Evolutionary conservation across 2,797 vertebrate species (phyloP), one percentile per base, ranked within the genome.

Genomic region (Gymnoscopelus braueri): DNA sequence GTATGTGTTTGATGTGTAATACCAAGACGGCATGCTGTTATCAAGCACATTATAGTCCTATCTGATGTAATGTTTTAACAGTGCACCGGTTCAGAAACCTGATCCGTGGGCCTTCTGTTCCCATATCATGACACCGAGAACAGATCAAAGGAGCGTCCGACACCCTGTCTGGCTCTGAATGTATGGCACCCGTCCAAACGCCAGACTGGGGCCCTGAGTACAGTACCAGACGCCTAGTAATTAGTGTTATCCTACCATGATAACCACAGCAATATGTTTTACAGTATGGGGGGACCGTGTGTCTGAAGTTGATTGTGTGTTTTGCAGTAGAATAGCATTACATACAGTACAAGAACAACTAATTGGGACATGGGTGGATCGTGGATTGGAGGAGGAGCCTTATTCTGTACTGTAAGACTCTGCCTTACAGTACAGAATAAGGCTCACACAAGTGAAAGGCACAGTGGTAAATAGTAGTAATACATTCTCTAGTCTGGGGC

Each of bases 181-280:
- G n/a, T 51, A 51, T 63, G 77, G 78, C 69, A 68, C n/a, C 67
- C 6, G 7, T 63, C 67, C 71, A 77, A 63, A 65, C 59, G 7
- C 67, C 62, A 76, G 71, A 50, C 62, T 19, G 50, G 24, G 63
- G 63, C 50, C 50, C 44, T 66, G 47, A 51, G 69, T 70, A 64
- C 50, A 60, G 59, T 56, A 71, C 66, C 65, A 68, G 69, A 68
- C n/a, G 2, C 15, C 7, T 59, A 48, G 67, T 88, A 75, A 87
- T 87, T 75, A 73, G 82, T 78, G 77, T 78, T 77, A 62, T 74
- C 75, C 70, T 69, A 60, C 78, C 81, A 76, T 80, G 77, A 85
- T 76, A 78, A 66, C 63, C 67, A 74, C 71, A 54, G n/a, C 68
- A 64, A 49, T 48, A 3, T 1, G 7, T 12, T 9, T 2, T 6